phyloP scores from a whole-genome alignment of 2,113 vertebrate genomes.

The Mesocricetus auratus region DNA sequence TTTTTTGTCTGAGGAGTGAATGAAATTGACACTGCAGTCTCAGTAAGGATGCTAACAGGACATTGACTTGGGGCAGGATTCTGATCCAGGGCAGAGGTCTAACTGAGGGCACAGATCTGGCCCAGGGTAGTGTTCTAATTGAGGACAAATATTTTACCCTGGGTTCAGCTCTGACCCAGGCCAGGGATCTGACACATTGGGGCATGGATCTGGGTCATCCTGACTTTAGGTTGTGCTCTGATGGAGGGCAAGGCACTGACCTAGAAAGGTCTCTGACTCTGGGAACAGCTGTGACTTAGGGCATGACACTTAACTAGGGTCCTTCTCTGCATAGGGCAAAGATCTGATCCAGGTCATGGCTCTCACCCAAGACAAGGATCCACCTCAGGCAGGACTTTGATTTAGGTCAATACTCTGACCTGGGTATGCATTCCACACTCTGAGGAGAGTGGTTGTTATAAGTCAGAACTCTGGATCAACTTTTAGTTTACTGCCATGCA shows the following conservation, averaged over 20 bases:
- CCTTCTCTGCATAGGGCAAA: background rate
- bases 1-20: background rate
- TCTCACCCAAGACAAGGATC: background rate
- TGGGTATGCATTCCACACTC: background rate
- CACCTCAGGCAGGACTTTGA: background rate
- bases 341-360: fast-evolving
- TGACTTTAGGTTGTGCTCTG: background rate
- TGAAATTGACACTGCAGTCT: background rate
- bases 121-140: no score
- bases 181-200: background rate
- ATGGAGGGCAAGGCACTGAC: background rate
- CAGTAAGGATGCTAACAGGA: background rate
- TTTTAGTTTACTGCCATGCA: background rate
- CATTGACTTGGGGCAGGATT: background rate
- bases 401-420: background rate
- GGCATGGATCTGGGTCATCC: background rate
- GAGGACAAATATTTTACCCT: no score
- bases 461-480: background rate
- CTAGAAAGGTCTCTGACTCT: background rate
- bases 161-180: background rate
- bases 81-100: background rate
- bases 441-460: background rate
- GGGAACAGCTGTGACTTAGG: background rate
- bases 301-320: background rate
- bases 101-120: background rate